A percentile compares a stretch with the other conserved stretches of the same genome.
Evolutionary conservation across 2,797 vertebrate genomes (phyloP).

Genomic region (Phataginus tricuspis): DNA sequence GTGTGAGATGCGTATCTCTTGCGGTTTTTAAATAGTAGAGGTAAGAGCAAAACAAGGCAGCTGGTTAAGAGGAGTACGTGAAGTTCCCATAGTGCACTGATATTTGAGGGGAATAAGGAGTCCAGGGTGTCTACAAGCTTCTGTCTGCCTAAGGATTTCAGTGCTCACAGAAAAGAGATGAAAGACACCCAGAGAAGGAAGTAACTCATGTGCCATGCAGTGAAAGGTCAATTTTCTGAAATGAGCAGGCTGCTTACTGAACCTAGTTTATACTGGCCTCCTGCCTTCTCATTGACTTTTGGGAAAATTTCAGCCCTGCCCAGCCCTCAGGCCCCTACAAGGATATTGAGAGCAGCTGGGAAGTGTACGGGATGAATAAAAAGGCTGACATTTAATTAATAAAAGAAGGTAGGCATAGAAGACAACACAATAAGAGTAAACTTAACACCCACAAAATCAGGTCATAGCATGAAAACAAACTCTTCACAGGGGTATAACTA

Average conservation of each 20-base stretch:
- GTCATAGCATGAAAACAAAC: not conserved
- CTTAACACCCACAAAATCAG: not conserved
- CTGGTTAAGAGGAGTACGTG: not conserved
- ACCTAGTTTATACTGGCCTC: not conserved
- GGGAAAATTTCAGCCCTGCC: not conserved
- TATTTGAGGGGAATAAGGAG: not conserved
- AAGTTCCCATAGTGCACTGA: not conserved
- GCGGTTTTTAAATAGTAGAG: not conserved
- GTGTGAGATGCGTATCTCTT: not conserved
- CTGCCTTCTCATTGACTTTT: not conserved
- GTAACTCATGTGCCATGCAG: too few relatives aligned
- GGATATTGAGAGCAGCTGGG: constrained; percentile 27
- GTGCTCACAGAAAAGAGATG: not conserved
- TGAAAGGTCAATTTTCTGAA: not conserved
- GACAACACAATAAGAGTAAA: not conserved
- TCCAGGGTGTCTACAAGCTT: not conserved
- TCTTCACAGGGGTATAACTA: not conserved
- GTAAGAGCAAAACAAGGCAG: not conserved
- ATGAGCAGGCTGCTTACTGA: not conserved
- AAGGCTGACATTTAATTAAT: constrained; percentile 22
- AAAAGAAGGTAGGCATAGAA: not conserved
- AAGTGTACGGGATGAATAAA: not conserved
- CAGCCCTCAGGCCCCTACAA: not conserved
- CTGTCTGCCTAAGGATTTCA: not conserved
- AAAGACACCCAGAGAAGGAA: not conserved